phyloP scores from a whole-genome alignment of 2,113 vertebrate species.

The Collichthys lucidus region DNA sequence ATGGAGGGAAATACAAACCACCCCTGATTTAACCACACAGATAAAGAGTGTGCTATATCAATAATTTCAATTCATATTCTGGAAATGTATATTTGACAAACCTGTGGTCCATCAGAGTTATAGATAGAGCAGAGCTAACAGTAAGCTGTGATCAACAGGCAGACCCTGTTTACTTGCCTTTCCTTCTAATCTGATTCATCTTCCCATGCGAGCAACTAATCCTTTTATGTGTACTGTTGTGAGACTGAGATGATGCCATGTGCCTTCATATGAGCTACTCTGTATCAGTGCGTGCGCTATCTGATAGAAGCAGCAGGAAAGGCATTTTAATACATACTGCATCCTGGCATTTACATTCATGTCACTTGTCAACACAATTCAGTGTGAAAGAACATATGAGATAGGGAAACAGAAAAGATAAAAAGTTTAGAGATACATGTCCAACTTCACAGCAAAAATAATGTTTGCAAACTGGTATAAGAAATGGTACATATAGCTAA shows the following conservation, averaged over 20 bases:
- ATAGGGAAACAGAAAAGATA: too few species aligned
- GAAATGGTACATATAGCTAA: too few species aligned
- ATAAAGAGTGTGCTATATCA: not conserved
- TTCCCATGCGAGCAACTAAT: constrained; percentile 46
- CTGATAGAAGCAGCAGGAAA: constrained; percentile 17
- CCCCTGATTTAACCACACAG: not conserved
- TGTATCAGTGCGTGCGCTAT: constrained; percentile 34
- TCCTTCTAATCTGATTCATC: constrained; percentile 51
- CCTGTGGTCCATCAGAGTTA: not conserved
- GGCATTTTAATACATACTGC: not conserved
- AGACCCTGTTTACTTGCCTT: constrained; percentile 24
- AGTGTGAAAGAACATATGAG: too few species aligned
- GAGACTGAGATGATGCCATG: constrained; percentile 25
- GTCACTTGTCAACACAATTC: constrained; percentile 4
- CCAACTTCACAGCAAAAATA: too few species aligned
- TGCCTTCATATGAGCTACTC: constrained; percentile 52
- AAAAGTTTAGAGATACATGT: too few species aligned
- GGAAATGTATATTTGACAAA: not conserved
- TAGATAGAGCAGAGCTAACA: not conserved
- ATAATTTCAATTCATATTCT: not conserved
- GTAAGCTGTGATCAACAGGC: constrained; percentile 39
- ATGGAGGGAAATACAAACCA: not conserved
- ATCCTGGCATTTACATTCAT: constrained; percentile 44
- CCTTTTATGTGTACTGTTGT: constrained; percentile 49
- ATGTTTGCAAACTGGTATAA: too few species aligned